A percentile compares a stretch with the other conserved stretches of the same genome.
Conservation (phyloP, 2,888 invertebrate genomes). For the Petrolisthes manimaculis region DNA sequence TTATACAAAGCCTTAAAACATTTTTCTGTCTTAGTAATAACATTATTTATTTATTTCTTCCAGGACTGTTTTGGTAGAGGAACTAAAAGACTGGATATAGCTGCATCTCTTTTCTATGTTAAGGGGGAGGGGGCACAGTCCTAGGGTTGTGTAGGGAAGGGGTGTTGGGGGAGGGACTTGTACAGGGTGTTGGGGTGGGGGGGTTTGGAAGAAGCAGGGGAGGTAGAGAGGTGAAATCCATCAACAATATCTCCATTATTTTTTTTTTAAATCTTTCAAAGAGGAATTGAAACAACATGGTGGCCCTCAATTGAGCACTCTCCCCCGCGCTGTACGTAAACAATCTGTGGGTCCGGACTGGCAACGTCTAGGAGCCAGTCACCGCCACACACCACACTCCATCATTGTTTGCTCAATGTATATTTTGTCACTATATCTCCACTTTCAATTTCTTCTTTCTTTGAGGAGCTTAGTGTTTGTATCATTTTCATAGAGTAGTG, state of each 20-base stretch:
- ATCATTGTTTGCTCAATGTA: too few species aligned
- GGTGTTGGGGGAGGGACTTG: constrained; percentile 29
- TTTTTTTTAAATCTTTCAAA: background rate
- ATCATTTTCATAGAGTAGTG: too few species aligned
- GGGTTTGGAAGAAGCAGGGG: constrained; percentile 55
- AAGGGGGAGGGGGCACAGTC: background rate
- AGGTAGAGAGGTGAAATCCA: constrained; percentile 51
- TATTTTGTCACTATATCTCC: too few species aligned
- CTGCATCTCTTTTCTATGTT: constrained; percentile 4
- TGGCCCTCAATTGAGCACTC: constrained; percentile 10
- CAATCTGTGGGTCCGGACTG: too few species aligned
- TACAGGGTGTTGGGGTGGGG: constrained; percentile 24
- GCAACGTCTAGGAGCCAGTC: too few species aligned
- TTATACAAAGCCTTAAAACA: constrained; percentile 49
- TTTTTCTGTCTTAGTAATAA: constrained; percentile 17
- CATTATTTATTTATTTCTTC: constrained; percentile 11
- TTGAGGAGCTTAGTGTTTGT: too few species aligned
- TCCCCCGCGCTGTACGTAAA: too few species aligned
- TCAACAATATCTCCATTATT: background rate
- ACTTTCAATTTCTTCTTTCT: too few species aligned
- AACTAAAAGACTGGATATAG: constrained; percentile 39
- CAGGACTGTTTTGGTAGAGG: constrained; percentile 45
- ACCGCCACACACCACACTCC: too few species aligned
- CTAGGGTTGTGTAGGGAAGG: constrained; percentile 41
- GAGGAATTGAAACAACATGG: constrained; percentile 42